Evolutionary conservation across 1,140 invertebrate genomes (phyloP).

Genomic region (Prorops nasuta): DNA sequence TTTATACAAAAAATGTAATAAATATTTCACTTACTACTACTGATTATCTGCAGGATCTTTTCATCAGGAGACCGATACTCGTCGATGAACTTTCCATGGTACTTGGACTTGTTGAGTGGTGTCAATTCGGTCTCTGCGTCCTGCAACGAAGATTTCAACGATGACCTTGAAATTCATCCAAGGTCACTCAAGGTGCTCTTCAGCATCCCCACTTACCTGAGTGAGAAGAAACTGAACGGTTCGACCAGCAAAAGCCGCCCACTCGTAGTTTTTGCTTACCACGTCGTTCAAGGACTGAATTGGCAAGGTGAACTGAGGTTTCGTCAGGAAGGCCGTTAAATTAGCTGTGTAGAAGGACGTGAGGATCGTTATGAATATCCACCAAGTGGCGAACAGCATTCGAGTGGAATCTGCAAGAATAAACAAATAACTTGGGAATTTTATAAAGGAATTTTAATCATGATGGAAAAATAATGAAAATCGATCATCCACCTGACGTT

Average conservation of each 20-base stretch:
- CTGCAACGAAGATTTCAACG: too few relatives aligned
- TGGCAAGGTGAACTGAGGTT: slow-evolving; percentile 78
- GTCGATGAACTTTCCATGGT: slow-evolving; percentile 7
- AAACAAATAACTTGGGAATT: slow-evolving; percentile 11
- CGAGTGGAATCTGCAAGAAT: slow-evolving; percentile 70
- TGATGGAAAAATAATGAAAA: slow-evolving; percentile 15
- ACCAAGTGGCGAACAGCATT: slow-evolving; percentile 85
- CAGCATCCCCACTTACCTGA: slow-evolving; percentile 63
- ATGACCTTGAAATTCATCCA: too few relatives aligned
- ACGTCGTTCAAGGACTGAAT: slow-evolving; percentile 71
- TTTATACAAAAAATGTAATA: background rate
- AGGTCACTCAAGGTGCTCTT: too few relatives aligned
- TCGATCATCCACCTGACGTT: slow-evolving; percentile 76
- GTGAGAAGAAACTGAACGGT: slow-evolving; percentile 66
- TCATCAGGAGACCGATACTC: slow-evolving; percentile 19
- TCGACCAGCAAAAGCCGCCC: slow-evolving; percentile 67
- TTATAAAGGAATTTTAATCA: background rate
- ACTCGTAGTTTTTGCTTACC: slow-evolving; percentile 64
- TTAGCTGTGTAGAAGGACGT: slow-evolving; percentile 92
- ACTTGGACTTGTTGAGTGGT: slow-evolving; percentile 9
- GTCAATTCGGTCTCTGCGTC: slow-evolving; percentile 10
- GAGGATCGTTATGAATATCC: slow-evolving; percentile 84
- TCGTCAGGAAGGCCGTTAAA: slow-evolving; percentile 82
- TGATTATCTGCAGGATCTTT: slow-evolving; percentile 20
- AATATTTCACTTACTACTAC: slow-evolving; percentile 20